Conservation (phyloP, 2,888 invertebrate genomes). For the Koerneria pararmatus region DNA sequence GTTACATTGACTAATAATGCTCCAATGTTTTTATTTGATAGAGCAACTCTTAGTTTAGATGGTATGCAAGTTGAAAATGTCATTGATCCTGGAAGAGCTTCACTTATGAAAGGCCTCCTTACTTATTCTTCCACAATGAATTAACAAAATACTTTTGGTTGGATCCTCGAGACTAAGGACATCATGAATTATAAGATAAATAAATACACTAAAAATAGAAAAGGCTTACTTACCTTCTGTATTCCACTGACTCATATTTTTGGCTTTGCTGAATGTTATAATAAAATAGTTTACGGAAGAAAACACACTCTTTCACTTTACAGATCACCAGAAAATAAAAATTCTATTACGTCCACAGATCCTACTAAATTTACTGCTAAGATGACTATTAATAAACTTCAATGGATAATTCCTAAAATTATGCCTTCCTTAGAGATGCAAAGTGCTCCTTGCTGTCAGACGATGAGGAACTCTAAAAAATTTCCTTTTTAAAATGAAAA, state of each 20-base stretch:
- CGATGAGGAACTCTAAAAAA: no score
- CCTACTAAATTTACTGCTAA: conserved; percentile 33
- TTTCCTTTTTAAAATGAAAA: no score
- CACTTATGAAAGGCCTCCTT: no score
- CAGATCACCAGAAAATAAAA: no score
- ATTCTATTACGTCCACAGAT: conserved; percentile 34
- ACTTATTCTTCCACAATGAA: conserved; percentile 36
- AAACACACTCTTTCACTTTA: conserved; percentile 37
- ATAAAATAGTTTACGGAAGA: conserved; percentile 40
- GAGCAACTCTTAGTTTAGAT: conserved; percentile 37
- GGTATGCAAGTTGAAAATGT: no score
- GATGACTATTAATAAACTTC: conserved; percentile 38
- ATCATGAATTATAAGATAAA: conserved; percentile 38
- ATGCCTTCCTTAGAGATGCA: conserved; percentile 41
- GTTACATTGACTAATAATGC: conserved; percentile 39
- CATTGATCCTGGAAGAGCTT: no score
- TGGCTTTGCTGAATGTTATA: no score
- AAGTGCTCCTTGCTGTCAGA: no score
- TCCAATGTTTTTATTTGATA: conserved; percentile 40
- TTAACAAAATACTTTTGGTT: conserved; percentile 43
- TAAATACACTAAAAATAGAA: conserved; percentile 39
- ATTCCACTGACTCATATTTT: conserved; percentile 41
- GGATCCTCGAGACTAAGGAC: conserved; percentile 36
- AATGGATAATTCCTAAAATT: conserved; percentile 47
- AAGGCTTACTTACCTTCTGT: conserved; percentile 40